A percentile compares a stretch with the other conserved stretches of the same genome.
These are phyloP conservation scores for Bufo bufo DNA, from an alignment of 2,113 vertebrate genomes.

Conservation along the genomic window DNA sequence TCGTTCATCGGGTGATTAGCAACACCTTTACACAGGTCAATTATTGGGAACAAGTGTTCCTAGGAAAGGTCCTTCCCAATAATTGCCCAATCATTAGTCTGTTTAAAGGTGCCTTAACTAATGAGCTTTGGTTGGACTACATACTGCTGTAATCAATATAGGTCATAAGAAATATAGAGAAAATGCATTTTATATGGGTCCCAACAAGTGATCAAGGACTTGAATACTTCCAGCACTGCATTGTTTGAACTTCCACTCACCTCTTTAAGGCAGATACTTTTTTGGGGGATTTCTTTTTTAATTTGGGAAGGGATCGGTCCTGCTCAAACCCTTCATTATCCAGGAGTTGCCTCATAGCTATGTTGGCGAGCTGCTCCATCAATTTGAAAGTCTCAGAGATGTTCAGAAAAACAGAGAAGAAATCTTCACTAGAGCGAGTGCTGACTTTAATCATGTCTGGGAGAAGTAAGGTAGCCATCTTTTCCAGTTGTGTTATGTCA, in stretches of 20 bases:
- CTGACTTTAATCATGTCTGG: conserved; percentile 93
- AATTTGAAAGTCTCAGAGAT: conserved; percentile 96
- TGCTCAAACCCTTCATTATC: conserved; percentile 97
- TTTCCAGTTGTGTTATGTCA: conserved; percentile 95
- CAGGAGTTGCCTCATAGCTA: conserved; percentile 95
- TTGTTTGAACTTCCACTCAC: conserved; percentile 68
- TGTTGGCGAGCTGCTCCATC: conserved; percentile 97
- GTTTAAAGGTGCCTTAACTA: too few relatives aligned
- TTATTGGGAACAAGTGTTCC: too few relatives aligned
- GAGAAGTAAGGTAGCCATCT: conserved; percentile 89
- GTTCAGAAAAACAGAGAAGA: conserved; percentile 97
- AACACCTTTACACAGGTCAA: too few relatives aligned
- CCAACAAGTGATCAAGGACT: too few relatives aligned
- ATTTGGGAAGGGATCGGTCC: conserved; percentile 91
- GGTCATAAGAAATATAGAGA: too few relatives aligned
- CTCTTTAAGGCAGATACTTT: conserved; percentile 95
- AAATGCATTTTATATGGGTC: too few relatives aligned
- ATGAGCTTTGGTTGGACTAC: too few relatives aligned
- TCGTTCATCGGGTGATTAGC: too few relatives aligned
- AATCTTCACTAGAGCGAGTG: conserved; percentile 86
- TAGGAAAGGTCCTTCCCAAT: too few relatives aligned
- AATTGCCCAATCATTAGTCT: too few relatives aligned
- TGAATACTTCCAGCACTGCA: background rate
- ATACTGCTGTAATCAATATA: too few relatives aligned
- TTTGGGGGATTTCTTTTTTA: conserved; percentile 95